Evolutionary conservation across 2,888 invertebrate species (phyloP), one percentile per base, ranked within the genome.

Genomic region (Pseudococcus viburni): DNA sequence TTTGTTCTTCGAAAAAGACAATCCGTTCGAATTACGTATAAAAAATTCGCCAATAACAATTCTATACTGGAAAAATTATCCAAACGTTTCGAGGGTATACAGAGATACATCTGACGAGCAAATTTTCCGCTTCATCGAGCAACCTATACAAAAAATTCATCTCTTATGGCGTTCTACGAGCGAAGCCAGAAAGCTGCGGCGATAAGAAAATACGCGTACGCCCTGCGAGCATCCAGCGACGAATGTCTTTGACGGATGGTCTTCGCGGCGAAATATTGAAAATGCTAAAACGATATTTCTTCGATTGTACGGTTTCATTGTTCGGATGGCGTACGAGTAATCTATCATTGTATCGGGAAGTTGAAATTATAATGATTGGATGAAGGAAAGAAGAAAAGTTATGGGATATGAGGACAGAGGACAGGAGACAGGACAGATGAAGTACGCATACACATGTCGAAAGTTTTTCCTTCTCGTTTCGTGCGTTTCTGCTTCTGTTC

Each of bases 321-420:
- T 73, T 73, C 26, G 26, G 15, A n/a, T 26, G 15, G 3, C 33
- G 15, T 15, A 73, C 68, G 68, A 73, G 68, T 73, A 73, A 73
- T 73, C 68, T 73, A 73, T 73, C 68, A 73, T 73, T 73, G 68
- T 73, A n/a, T n/a, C 33, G 68, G 68, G 68, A 73, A 5, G 68
- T 15, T 33, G 26, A 73, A 73, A 73, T 73, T 26, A 73, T 73
- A 73, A 73, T 73, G 68, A 73, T 73, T 73, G 68, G 68, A 73
- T 26, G 11, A 26, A 73, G 59, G 19, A 59, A 59, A 19, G 19
- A 59, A 59, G 59, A 59, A 19, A 19, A 59, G 59, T 59, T 59
- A 59, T 51, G 59, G 19, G 59, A 59, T n/a, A 59, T 11, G 59
- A 17, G 5, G 46, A 59, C 26, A 59, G 17, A 59, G 59, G 59